These are phyloP conservation scores for Elephas maximus DNA, from an alignment of 2,113 vertebrate genomes.

Conservation along the genomic window DNA sequence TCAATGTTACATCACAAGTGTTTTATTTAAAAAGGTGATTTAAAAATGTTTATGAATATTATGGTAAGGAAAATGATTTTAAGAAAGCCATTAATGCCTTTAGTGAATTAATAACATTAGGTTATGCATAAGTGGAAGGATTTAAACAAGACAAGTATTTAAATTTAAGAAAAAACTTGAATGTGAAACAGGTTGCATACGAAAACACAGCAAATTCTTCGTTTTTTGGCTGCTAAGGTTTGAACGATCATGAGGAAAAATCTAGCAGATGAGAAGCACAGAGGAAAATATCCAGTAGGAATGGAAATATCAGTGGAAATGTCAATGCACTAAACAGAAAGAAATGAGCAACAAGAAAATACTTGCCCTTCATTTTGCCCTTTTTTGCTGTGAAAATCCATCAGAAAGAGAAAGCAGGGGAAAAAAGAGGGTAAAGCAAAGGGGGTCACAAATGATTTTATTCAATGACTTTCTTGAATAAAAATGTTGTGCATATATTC, in stretches of 20 bases:
- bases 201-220: constrained; percentile 56
- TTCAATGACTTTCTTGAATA: constrained; percentile 93
- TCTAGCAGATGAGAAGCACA: constrained; percentile 85
- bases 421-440: constrained; percentile 92
- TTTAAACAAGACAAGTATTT: constrained; percentile 46
- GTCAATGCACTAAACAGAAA: constrained; percentile 87
- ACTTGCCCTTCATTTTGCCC: constrained; percentile 94
- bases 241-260: constrained; percentile 73
- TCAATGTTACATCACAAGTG: neutral
- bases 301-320: constrained; percentile 85
- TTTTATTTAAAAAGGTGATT: constrained; percentile 22
- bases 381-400: constrained; percentile 90
- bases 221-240: constrained; percentile 65
- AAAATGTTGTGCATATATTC: constrained; percentile 93
- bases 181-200: constrained; percentile 68
- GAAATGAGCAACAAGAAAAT: constrained; percentile 91
- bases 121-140: constrained; percentile 11
- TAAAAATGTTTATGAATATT: neutral
- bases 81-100: constrained; percentile 18
- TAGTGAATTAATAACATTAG: constrained; percentile 36
- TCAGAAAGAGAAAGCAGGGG: constrained; percentile 92
- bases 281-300: constrained; percentile 88
- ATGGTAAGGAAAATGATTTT: constrained; percentile 30
- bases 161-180: neutral
- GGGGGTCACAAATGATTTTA: constrained; percentile 94